These are phyloP conservation scores for Pseudoatta argentina DNA, from an alignment of 1,140 invertebrate genomes.

Conservation along the genomic window DNA sequence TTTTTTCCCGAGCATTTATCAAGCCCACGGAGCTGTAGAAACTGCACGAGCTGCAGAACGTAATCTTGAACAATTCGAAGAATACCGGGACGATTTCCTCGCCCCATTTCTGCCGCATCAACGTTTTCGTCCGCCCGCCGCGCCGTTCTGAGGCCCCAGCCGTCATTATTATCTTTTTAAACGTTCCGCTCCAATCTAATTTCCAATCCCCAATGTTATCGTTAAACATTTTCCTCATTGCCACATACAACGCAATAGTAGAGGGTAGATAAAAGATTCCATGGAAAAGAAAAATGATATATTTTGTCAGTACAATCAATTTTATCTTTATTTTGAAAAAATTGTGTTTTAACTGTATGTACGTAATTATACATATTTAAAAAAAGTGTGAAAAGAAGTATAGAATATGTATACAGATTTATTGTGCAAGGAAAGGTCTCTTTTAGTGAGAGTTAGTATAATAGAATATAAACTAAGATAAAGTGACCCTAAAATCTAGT, in stretches of 20 bases:
- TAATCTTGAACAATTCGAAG: slow-evolving; percentile 82
- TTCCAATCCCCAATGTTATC: slow-evolving; percentile 41
- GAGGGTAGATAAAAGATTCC: neutral
- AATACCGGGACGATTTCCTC: slow-evolving; percentile 72
- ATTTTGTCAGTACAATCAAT: neutral
- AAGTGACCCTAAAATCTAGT: neutral
- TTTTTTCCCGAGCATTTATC: slow-evolving; percentile 80
- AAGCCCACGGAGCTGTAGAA: slow-evolving; percentile 77
- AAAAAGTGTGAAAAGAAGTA: neutral
- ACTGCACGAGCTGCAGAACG: slow-evolving; percentile 80
- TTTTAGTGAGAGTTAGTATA: neutral
- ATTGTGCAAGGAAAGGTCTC: neutral
- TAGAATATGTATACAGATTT: neutral
- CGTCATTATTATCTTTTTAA: slow-evolving; percentile 71
- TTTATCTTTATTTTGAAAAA: neutral
- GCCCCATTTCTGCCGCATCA: slow-evolving; percentile 66
- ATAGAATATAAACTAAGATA: neutral
- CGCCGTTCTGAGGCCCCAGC: neutral
- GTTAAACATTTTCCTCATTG: slow-evolving; percentile 8
- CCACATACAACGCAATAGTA: neutral
- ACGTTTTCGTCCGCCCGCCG: slow-evolving; percentile 52
- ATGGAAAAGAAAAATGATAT: neutral
- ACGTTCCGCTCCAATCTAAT: slow-evolving; percentile 27
- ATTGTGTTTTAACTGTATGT: neutral
- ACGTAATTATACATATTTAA: neutral